These are phyloP conservation scores for Temnothorax curvispinosus DNA, from an alignment of 1,140 invertebrate species.

Conservation along the genomic window DNA sequence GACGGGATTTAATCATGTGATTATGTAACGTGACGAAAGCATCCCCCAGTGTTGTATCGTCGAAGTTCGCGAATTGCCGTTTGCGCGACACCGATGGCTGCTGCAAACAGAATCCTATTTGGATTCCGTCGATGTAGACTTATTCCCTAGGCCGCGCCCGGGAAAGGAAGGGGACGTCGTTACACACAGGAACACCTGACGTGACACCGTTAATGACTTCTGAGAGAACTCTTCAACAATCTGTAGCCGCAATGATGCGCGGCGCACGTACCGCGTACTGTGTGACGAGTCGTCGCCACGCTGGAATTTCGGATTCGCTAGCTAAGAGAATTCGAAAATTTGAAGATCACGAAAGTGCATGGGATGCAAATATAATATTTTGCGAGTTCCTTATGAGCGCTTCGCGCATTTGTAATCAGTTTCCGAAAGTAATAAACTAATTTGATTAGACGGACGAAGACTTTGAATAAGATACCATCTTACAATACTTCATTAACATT, in stretches of 20 bases:
- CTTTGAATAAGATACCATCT: constrained; percentile 38
- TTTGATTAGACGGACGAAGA: constrained; percentile 30
- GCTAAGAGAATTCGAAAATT: not conserved
- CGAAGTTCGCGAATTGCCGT: constrained; percentile 53
- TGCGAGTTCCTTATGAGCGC: not conserved
- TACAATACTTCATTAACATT: constrained; percentile 50
- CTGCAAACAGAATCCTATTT: constrained; percentile 53
- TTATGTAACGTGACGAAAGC: constrained; percentile 62
- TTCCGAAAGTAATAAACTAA: constrained; percentile 19
- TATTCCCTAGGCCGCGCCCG: constrained; percentile 32
- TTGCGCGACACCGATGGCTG: constrained; percentile 26
- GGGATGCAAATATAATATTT: not conserved
- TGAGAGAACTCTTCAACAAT: constrained; percentile 55
- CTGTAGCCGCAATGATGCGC: constrained; percentile 12
- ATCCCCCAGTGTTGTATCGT: constrained; percentile 45
- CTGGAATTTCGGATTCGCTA: constrained; percentile 6
- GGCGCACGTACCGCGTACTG: not conserved
- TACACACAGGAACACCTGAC: constrained; percentile 25
- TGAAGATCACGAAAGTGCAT: not conserved
- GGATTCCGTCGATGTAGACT: constrained; percentile 57
- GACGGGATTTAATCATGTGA: constrained; percentile 58
- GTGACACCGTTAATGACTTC: constrained; percentile 60
- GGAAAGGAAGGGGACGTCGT: not conserved
- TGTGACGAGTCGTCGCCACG: constrained; percentile 1
- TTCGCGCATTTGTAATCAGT: not conserved